These are phyloP conservation scores for Porites rus DNA, from an alignment of 92 coral and sea anemone species.

Conservation along the genomic window DNA sequence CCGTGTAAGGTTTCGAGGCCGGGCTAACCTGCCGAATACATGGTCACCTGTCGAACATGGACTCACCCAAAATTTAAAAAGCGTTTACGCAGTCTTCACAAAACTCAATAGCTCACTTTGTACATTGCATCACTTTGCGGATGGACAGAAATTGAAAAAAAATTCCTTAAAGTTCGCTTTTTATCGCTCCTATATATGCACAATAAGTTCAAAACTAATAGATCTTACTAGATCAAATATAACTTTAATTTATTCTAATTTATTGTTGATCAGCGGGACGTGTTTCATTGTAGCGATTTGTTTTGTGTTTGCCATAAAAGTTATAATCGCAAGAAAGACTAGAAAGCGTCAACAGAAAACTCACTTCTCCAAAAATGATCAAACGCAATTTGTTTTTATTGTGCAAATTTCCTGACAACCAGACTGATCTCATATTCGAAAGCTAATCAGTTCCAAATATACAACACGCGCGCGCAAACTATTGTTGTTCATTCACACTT, in stretches of 20 bases:
- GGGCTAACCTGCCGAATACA: background rate
- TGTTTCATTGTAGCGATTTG: background rate
- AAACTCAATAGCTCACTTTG: background rate
- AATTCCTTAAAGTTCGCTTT: background rate
- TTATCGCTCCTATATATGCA: background rate
- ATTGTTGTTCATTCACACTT: no score
- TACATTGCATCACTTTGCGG: background rate
- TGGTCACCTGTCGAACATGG: slow-evolving; percentile 37
- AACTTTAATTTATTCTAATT: slow-evolving; percentile 17
- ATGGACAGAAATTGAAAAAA: background rate
- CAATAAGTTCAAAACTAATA: background rate
- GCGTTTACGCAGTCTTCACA: background rate
- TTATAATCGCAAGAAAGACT: background rate
- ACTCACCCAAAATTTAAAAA: slow-evolving; percentile 27
- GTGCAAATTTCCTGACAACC: background rate
- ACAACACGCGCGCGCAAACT: background rate
- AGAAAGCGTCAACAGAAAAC: background rate
- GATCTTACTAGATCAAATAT: slow-evolving; percentile 14
- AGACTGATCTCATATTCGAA: slow-evolving; percentile 29
- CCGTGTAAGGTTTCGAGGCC: slow-evolving; percentile 6
- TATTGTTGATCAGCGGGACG: slow-evolving; percentile 36
- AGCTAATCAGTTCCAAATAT: slow-evolving; percentile 22
- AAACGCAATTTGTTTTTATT: slow-evolving; percentile 12
- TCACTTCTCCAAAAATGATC: background rate
- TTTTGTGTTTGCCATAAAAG: background rate